Conservation (phyloP, 2,797 vertebrate species). For the Hemibagrus guttatus region DNA sequence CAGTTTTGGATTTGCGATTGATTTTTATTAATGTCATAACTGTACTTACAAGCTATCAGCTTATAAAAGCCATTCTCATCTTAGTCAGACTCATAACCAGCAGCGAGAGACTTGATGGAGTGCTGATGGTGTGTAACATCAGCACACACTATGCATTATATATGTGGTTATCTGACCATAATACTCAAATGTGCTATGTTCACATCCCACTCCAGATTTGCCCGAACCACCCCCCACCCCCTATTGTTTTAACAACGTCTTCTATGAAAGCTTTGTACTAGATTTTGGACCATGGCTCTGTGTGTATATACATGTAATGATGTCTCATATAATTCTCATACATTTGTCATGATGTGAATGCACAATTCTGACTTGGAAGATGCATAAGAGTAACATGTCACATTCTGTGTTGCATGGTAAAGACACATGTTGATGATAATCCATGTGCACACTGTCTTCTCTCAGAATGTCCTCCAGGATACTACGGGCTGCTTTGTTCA, state of each 20-base stretch:
- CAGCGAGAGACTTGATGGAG: neutral
- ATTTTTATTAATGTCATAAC: neutral
- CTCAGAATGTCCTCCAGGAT: slow-evolving; percentile 84
- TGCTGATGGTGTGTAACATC: neutral
- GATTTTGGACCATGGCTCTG: neutral
- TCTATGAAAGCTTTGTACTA: neutral
- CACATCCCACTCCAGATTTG: neutral
- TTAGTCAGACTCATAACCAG: neutral
- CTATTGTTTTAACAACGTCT: neutral
- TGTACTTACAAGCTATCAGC: neutral
- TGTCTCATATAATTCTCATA: neutral
- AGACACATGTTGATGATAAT: neutral
- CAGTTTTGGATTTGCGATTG: neutral
- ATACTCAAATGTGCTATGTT: neutral
- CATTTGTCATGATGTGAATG: neutral
- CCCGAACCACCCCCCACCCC: no score
- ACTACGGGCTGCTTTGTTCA: slow-evolving; percentile 78
- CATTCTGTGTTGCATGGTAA: neutral
- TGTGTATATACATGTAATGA: neutral
- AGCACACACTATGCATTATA: neutral
- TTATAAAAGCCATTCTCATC: neutral
- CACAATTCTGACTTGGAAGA: neutral
- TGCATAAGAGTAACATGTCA: neutral
- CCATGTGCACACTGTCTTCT: slow-evolving; percentile 7
- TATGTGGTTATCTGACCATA: neutral